A percentile compares a stretch with the other conserved stretches of the same genome.
Conservation (phyloP, 2,797 vertebrate species). For the Sebastes steindachneri region DNA sequence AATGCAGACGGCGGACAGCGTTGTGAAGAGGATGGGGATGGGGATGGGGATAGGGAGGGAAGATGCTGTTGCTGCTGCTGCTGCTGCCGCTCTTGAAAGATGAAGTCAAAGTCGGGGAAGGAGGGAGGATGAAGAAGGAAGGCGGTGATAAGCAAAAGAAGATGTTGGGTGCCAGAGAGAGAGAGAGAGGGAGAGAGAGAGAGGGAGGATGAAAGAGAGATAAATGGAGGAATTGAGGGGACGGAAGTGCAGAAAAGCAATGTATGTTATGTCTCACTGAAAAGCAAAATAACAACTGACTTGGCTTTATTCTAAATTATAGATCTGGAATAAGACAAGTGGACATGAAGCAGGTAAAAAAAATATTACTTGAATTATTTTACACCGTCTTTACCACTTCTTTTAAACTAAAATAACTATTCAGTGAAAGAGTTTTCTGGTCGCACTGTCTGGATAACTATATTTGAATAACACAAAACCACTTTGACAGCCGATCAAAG, state of each 20-base stretch:
- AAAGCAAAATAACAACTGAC: constrained; percentile 61
- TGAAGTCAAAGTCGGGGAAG: constrained; percentile 78
- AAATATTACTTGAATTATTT: not conserved
- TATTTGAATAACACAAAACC: not conserved
- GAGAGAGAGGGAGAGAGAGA: constrained; percentile 24
- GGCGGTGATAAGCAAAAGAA: constrained; percentile 80
- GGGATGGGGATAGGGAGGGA: constrained; percentile 47
- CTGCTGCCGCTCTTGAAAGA: constrained; percentile 68
- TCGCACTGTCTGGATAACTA: not conserved
- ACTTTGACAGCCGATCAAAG: not conserved
- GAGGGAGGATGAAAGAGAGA: constrained; percentile 51
- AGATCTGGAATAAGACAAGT: constrained; percentile 2
- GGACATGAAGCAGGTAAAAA: not conserved
- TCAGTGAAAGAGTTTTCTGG: not conserved
- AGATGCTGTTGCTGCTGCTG: constrained; percentile 41
- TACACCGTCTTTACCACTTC: not conserved
- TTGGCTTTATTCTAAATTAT: constrained; percentile 24
- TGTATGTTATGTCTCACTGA: constrained; percentile 48
- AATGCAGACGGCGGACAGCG: constrained; percentile 76
- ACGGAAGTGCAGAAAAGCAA: constrained; percentile 37
- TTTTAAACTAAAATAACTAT: not conserved
- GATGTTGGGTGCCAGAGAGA: constrained; percentile 64
- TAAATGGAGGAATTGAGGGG: constrained; percentile 42
- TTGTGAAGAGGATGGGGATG: constrained; percentile 72
- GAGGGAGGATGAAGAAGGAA: constrained; percentile 64